Percentiles rank a stretch among this genome's conserved stretches.
These are phyloP conservation scores for Villa cingulata DNA, from an alignment of 2,888 invertebrate species.

Conservation along the genomic window DNA sequence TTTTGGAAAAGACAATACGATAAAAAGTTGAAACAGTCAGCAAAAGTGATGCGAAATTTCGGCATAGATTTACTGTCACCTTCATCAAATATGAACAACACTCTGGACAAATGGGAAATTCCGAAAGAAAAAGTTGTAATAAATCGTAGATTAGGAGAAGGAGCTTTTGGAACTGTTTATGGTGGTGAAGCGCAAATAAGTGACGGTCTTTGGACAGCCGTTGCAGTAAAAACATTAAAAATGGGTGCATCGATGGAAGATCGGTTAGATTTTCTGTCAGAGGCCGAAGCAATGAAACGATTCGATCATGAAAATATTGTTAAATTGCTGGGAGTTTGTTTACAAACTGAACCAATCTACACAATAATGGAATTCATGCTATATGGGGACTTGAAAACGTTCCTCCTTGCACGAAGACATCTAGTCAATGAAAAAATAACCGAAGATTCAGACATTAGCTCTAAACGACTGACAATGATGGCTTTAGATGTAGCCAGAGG, in stretches of 20 bases:
- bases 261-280: conserved; percentile 80
- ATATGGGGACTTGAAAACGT: conserved; percentile 84
- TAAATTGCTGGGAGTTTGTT: conserved; percentile 70
- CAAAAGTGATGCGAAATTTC: conserved; percentile 54
- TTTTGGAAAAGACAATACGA: conserved; percentile 56
- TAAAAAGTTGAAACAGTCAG: conserved; percentile 48
- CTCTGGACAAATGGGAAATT: conserved; percentile 78
- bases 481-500: conserved; percentile 79
- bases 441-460: conserved; percentile 60
- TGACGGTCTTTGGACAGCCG: conserved; percentile 62
- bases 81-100: conserved; percentile 35
- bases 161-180: conserved; percentile 86
- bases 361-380: conserved; percentile 91
- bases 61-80: conserved; percentile 48
- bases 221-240: conserved; percentile 82
- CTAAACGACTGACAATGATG: conserved; percentile 68
- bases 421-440: conserved; percentile 51
- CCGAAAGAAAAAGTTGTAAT: conserved; percentile 71
- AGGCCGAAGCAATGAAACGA: conserved; percentile 88
- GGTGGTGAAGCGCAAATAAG: conserved; percentile 62
- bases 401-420: conserved; percentile 69
- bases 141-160: conserved; percentile 73
- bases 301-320: conserved; percentile 85
- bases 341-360: conserved; percentile 74
- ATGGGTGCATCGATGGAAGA: conserved; percentile 69